Evolutionary conservation across 2,113 vertebrate species (phyloP).

Genomic region (Otolemur garnettii): DNA sequence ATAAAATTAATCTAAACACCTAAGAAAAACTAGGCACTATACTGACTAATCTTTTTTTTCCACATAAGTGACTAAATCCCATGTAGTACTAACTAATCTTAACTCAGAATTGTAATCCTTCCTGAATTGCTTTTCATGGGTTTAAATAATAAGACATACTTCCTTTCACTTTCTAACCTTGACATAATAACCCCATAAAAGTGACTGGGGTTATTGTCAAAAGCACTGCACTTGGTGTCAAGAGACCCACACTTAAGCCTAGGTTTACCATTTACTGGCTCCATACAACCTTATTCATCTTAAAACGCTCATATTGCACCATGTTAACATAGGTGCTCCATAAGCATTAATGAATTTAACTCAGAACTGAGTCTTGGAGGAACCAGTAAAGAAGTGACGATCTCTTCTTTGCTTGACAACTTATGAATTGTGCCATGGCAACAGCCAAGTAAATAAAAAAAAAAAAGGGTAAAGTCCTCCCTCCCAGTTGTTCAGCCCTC

Average conservation of each 20-base stretch:
- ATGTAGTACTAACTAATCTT: neutral
- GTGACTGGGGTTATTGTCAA: neutral
- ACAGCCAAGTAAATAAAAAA: neutral
- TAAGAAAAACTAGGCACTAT: neutral
- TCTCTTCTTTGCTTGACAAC: neutral
- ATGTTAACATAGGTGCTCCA: neutral
- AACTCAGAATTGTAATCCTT: neutral
- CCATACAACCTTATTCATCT: neutral
- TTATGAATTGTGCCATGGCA: neutral
- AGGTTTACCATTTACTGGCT: neutral
- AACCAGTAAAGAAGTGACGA: neutral
- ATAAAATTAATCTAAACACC: conserved; percentile 20
- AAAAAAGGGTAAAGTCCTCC: neutral
- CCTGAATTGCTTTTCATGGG: neutral
- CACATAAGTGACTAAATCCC: no score
- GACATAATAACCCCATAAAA: neutral
- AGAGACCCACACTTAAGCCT: neutral
- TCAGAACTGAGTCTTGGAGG: neutral
- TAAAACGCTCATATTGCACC: neutral
- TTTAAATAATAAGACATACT: conserved; percentile 28
- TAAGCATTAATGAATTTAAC: neutral
- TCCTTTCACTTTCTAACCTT: conserved; percentile 34
- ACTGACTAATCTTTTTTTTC: neutral
- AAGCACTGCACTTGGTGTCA: neutral
- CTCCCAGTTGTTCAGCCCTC: neutral